Base-by-base conservation (phyloP, 2,888 invertebrate species). In the Eupithecia inturbata region DNA sequence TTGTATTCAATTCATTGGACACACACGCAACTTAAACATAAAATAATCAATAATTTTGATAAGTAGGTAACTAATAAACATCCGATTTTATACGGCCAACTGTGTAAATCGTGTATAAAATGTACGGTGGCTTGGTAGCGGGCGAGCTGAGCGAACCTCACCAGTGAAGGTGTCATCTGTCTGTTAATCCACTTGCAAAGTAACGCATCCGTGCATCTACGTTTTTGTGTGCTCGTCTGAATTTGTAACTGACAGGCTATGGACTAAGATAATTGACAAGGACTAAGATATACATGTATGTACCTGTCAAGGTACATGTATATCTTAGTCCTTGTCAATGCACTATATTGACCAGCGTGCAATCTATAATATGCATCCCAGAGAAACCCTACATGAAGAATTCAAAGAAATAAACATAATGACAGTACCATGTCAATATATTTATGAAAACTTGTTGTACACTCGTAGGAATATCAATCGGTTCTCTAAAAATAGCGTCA, bases 1-100 rank as follows among this genome's bases (percentile, higher is more conserved):
- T 69, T 67, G 67, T 45, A 68, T 36, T 31, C 39, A 41, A 67
- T 60, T 68, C 14, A 28, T 19, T 60, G 49, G 26, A n/a, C 53
- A 10, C 53, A 67, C 62, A 49, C n/a, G 66, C 62, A 33, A 64
- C 36, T n/a, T 36, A 14, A 22, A 57, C 36, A 9, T 64, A 22
- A n/a, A n/a, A 36, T 12, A 26, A 14, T 57, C 1, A 26, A 57
- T 57, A 57, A 14, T 57, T 57, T 57, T 12, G 26, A 12, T 57
- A 45, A 45, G 19, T 14, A 36, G 7, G 7, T 33, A n/a, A n/a
- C n/a, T n/a, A 36, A 6, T 45, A 45, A 19, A n/a, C 19, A 26
- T 14, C 26, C 57, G 12, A 26, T 22, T 12, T 22, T 53, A 53
- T 22, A 4, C 10, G 2, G 12, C 49, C 49, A 22, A 49, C n/a